phyloP scores from a whole-genome alignment of 1,140 invertebrate genomes.

The Bicyclus anynana region DNA sequence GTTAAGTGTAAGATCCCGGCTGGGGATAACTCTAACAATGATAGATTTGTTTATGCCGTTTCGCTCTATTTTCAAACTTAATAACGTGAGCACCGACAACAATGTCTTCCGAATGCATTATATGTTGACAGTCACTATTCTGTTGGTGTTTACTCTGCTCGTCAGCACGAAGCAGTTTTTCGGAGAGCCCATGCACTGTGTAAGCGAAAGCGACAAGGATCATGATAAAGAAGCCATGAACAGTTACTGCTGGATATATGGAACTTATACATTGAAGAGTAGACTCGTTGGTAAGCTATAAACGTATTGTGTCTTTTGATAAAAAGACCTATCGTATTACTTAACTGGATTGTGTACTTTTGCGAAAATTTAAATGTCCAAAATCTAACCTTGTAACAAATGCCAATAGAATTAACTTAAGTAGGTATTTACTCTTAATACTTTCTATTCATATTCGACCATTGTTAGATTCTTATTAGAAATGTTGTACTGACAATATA shows the following conservation, averaged over 20 bases:
- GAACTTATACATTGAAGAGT: conserved; percentile 82
- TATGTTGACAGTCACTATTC: conserved; percentile 80
- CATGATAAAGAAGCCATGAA: conserved; percentile 80
- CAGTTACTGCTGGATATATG: conserved; percentile 87
- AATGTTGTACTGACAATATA: no score
- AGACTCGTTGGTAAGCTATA: conserved; percentile 57
- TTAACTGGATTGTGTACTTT: background rate
- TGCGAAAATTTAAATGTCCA: no score
- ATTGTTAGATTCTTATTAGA: no score
- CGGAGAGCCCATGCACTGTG: conserved; percentile 83
- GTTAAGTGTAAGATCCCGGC: no score
- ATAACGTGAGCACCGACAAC: conserved; percentile 82
- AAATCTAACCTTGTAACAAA: no score
- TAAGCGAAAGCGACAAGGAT: conserved; percentile 67
- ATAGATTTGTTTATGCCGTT: conserved; percentile 65
- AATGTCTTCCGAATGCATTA: conserved; percentile 83
- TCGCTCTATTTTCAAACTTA: conserved; percentile 77
- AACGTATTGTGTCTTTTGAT: no score
- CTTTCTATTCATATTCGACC: no score
- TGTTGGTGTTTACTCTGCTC: conserved; percentile 81
- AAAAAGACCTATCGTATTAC: no score
- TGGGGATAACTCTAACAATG: conserved; percentile 56
- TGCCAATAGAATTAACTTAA: no score
- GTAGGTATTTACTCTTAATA: no score
- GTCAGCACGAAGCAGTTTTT: conserved; percentile 86